A percentile compares a stretch with the other conserved stretches of the same genome.
Conservation (phyloP, 1,140 invertebrate species). For the Elysia chlorotica region DNA sequence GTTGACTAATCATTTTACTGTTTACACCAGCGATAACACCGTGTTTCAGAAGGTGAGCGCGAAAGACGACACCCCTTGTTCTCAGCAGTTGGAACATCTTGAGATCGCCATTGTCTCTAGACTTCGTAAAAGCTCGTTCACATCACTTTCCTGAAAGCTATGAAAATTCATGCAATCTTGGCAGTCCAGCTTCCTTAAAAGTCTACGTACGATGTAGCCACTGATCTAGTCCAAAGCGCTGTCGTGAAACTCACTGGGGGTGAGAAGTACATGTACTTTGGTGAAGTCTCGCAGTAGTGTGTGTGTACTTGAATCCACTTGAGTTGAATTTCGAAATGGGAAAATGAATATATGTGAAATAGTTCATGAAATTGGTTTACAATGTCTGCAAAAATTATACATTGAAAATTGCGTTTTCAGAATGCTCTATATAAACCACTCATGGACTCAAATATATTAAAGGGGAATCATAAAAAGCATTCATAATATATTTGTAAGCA, state of each 20-base stretch:
- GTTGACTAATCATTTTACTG: not conserved
- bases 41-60: not conserved
- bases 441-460: no score
- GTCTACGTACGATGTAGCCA: not conserved
- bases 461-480: no score
- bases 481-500: no score
- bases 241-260: not conserved
- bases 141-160: not conserved
- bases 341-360: no score
- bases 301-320: no score
- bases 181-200: not conserved
- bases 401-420: no score
- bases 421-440: no score
- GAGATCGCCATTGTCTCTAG: not conserved
- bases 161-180: not conserved
- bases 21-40: not conserved
- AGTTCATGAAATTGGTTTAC: no score
- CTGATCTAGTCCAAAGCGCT: not conserved
- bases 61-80: not conserved
- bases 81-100: not conserved
- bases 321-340: no score
- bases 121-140: not conserved
- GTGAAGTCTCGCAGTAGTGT: not conserved
- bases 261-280: not conserved
- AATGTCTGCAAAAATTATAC: no score